Evolutionary conservation across 2,888 invertebrate genomes (phyloP), one percentile per base, ranked within the genome.

Genomic region (Orthosia gracilis): DNA sequence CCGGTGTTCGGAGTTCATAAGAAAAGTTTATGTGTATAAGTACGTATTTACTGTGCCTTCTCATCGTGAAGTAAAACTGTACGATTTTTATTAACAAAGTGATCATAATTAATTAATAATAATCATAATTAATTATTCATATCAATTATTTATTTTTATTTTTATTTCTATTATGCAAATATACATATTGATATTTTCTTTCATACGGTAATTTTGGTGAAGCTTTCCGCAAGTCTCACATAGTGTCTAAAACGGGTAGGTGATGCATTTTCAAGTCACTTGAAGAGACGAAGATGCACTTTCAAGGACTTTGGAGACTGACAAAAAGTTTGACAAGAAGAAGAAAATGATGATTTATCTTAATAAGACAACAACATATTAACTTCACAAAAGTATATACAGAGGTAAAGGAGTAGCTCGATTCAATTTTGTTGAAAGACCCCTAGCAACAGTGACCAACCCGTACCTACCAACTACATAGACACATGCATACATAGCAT

Each of bases 371-470:
- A 40, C n/a, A 66, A 50, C 4, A 68, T 4, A 23, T 75, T 40
- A 9, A 40, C 11, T 18, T 47, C 1, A 11, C 3, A 11, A 2
- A 54, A 4, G 9, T 54, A 52, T 3, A 45, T 13, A 13, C 40
- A 21, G 5, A 45, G 45, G 15, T 11, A 21, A 62, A 45, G 31
- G 2, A 58, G 49, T 54, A 15, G 31, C 26, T 64, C 7, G n/a
- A 61, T 75, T 63, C 47, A 64, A 57, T 82, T 76, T 31, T 15
- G 40, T 65, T 40, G 13, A 47, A 63, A 49, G 21, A 23, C 31
- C 64, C 78, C 78, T 50, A 47, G 69, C 50, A 77, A 82, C 52
- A 77, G 69, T 47, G 31, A 45, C 55, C 52, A 54, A 69, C 23
- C 13, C 21, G 15, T 78, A 65, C 4, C 12, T 68, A 68, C 15